phyloP scores from a whole-genome alignment of 2,797 vertebrate species.

The Gobionotothen gibberifrons region DNA sequence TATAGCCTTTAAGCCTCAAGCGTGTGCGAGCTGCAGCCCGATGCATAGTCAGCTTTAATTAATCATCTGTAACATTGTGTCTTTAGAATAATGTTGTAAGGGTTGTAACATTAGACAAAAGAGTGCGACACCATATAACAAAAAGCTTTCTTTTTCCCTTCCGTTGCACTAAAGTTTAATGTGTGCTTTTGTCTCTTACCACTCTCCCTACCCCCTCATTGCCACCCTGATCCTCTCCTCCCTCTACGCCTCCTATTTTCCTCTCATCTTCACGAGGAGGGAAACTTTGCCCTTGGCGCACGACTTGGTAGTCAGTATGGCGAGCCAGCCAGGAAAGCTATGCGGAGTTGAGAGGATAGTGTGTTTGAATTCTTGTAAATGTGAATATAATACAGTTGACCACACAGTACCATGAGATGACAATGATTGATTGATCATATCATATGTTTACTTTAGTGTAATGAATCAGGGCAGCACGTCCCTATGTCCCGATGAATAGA shows the following conservation, averaged over 20 bases:
- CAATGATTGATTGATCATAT: no score
- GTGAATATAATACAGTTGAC: conserved; percentile 49
- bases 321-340: conserved; percentile 33
- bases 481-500: not conserved
- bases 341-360: not conserved
- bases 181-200: conserved; percentile 15
- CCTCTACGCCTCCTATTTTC: conserved; percentile 27
- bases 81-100: conserved; percentile 17
- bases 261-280: conserved; percentile 51
- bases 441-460: not conserved
- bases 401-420: not conserved
- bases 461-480: not conserved
- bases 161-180: conserved; percentile 38
- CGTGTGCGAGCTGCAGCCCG: conserved; percentile 14
- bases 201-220: conserved; percentile 22
- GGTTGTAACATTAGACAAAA: not conserved
- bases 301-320: conserved; percentile 54
- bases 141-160: conserved; percentile 7
- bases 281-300: conserved; percentile 51
- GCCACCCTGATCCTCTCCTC: conserved; percentile 34
- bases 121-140: conserved; percentile 1
- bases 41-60: conserved; percentile 31
- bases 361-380: conserved; percentile 10
- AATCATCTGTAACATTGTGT: conserved; percentile 28
- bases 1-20: conserved; percentile 11